Conservation (phyloP, 1,140 invertebrate species). For the Zaprionus ghesquierei region DNA sequence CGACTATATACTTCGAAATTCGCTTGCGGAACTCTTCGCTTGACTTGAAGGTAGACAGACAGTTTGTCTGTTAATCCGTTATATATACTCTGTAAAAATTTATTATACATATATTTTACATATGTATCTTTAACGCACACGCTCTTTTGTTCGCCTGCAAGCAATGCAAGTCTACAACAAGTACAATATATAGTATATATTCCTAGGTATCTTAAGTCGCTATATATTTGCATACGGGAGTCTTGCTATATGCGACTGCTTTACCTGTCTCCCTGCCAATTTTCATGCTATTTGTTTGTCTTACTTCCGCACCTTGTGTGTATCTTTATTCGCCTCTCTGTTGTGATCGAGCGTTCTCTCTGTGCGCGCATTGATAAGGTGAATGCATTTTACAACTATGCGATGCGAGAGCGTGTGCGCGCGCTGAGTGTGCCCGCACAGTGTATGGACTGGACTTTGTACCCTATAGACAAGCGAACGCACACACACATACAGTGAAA, state of each 20-base stretch:
- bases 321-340: constrained; percentile 13
- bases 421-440: constrained; percentile 15
- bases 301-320: constrained; percentile 15
- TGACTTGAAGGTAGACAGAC: not conserved
- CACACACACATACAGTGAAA: not conserved
- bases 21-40: not conserved
- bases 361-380: constrained; percentile 30
- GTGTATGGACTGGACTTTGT: constrained; percentile 55
- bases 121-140: not conserved
- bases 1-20: no score
- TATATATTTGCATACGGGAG: no score
- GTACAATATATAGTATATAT: not conserved
- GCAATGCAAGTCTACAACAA: not conserved
- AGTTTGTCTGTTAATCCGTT: not conserved
- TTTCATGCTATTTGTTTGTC: not conserved
- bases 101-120: not conserved
- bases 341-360: constrained; percentile 22
- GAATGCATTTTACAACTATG: constrained; percentile 28
- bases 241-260: no score
- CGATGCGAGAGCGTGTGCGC: constrained; percentile 2
- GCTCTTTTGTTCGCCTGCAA: not conserved
- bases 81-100: not conserved
- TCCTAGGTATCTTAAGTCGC: not conserved
- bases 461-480: constrained; percentile 18
- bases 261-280: constrained; percentile 6